These are phyloP conservation scores for Dermolepida albohirtum DNA, from an alignment of 2,888 invertebrate genomes.

Conservation along the genomic window DNA sequence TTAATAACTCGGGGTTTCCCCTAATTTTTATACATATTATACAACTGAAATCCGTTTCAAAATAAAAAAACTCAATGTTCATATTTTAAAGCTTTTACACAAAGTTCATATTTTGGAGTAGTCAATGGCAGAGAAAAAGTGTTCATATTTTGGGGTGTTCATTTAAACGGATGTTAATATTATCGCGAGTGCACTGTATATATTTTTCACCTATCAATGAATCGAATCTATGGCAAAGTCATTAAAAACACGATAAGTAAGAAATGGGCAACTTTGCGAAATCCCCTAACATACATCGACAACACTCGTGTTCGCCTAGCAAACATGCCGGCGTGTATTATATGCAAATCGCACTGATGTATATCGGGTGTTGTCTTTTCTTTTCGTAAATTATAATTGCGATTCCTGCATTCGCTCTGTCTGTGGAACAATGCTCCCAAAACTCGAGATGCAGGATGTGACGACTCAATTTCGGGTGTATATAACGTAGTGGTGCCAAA, in stretches of 20 bases:
- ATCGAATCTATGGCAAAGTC: no score
- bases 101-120: no score
- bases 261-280: slow-evolving; percentile 28
- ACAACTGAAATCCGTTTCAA: no score
- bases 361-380: slow-evolving; percentile 9
- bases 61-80: no score
- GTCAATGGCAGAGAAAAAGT: no score
- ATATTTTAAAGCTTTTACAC: no score
- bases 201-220: no score
- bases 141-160: no score
- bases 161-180: no score
- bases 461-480: slow-evolving; percentile 37
- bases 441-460: slow-evolving; percentile 36
- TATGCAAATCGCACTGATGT: slow-evolving; percentile 36
- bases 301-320: slow-evolving; percentile 35
- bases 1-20: no score
- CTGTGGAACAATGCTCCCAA: slow-evolving; percentile 40
- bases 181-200: no score
- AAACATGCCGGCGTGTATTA: slow-evolving; percentile 26
- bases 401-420: slow-evolving; percentile 2
- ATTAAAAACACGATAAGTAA: slow-evolving; percentile 3
- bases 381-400: slow-evolving; percentile 30
- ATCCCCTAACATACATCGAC: slow-evolving; percentile 9
- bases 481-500: slow-evolving; percentile 15
- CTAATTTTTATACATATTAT: no score